phyloP scores from a whole-genome alignment of 1,140 invertebrate species.

The Drosophila ohnishii region DNA sequence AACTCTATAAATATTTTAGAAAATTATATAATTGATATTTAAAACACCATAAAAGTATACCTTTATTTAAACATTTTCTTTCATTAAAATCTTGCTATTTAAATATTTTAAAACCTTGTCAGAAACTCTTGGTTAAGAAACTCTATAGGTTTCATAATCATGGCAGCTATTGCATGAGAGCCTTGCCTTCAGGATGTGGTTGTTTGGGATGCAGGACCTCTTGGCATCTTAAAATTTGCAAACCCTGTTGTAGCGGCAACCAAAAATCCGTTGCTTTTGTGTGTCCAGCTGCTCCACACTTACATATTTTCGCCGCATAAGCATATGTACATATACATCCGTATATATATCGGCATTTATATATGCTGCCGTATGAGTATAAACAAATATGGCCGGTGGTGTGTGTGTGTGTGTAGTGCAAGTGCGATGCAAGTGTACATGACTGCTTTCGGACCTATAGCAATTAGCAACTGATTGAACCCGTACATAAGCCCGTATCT shows the following conservation, averaged over 20 bases:
- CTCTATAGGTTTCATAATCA: background rate
- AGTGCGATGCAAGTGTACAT: constrained; percentile 24
- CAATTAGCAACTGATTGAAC: constrained; percentile 80
- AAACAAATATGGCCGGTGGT: constrained; percentile 26
- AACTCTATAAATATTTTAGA: too few species aligned
- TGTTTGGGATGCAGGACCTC: background rate
- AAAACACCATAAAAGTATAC: too few species aligned
- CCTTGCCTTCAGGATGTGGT: background rate
- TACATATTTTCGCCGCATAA: constrained; percentile 53
- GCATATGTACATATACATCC: constrained; percentile 15
- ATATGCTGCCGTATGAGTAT: constrained; percentile 38
- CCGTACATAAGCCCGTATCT: constrained; percentile 68
- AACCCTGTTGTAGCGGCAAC: constrained; percentile 5
- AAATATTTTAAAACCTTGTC: background rate
- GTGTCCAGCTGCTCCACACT: constrained; percentile 28
- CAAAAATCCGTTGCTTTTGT: constrained; percentile 24
- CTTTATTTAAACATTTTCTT: too few species aligned
- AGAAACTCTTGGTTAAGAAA: background rate
- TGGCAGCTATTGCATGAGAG: background rate
- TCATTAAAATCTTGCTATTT: too few species aligned
- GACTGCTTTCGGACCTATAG: constrained; percentile 63
- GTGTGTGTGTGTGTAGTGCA: constrained; percentile 5
- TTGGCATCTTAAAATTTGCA: constrained; percentile 1
- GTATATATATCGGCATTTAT: constrained; percentile 24
- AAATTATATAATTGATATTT: too few species aligned